Base-by-base conservation (phyloP, 2,113 vertebrate species). In the Girardinichthys multiradiatus region DNA sequence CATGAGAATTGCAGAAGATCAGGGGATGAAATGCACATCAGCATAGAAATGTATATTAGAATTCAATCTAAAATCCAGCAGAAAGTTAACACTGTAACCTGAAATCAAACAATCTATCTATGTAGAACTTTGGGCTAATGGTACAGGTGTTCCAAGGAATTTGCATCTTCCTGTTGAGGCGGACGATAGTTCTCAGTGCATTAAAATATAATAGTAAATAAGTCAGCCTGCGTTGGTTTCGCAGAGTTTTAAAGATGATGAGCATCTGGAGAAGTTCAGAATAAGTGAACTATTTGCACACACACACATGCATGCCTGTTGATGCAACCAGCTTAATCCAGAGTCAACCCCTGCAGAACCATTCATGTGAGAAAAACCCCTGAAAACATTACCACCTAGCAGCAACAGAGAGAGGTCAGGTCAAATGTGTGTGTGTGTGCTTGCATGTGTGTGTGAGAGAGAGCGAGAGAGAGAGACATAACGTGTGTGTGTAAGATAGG, bases 301-400 rank as follows among this genome's bases (percentile, higher is more conserved):
- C 57, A 68, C 28, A n/a, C 74, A 24, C 42, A 31, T 15, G 51
- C 9, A 57, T 24, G 29, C 35, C 13, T 29, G 67, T 54, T 57
- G 61, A 31, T 39, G 62, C 77, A 45, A 77, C 35, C 54, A 63
- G 64, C 60, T 84, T 86, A 84, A 90, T n/a, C n/a, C n/a, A n/a
- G n/a, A n/a, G n/a, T 91, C 71, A 82, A 83, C 70, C 77, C 64
- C 79, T 72, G 84, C n/a, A n/a, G n/a, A n/a, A n/a, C n/a, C n/a
- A n/a, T 86, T 89, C 70, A 85, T 86, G 76, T 84, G 83, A 81
- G 86, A 83, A 83, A 87, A 68, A 21, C 5, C 68, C 71, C 81
- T 79, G 68, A 76, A 84, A 87, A 81, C 76, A 81, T 83, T 71
- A 82, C 76, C 1, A 51, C 5, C 66, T 72, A 77, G 79, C 58